Base-by-base conservation (phyloP, 2,797 vertebrate species). In the Sparus aurata region DNA sequence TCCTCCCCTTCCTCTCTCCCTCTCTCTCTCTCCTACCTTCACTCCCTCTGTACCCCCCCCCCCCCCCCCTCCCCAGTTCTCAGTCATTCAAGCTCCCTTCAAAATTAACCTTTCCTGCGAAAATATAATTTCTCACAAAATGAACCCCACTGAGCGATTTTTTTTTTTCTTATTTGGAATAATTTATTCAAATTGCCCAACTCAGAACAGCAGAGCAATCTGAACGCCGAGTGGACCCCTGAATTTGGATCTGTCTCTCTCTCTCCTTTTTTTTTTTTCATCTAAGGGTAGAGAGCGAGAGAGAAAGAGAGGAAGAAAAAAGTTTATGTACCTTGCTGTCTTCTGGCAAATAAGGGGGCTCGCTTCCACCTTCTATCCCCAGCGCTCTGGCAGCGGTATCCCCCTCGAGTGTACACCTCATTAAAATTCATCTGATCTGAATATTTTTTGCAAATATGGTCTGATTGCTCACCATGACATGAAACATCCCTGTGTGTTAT, bases 131-230 rank as follows among this genome's bases (percentile, higher is more conserved):
- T 98, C 96, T 97, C 96, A 96, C 97, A 98, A 98, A 99, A 99
- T 98, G 98, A 99, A 99, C 97, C 89, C 90, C 98, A 97, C 96
- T 96, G 96, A 98, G 97, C 97, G 95, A 95, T 97, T 97, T 96
- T 77, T 83, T 77, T 83, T 80, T 72, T 57, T 86, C 55, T 82
- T 85, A 86, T 89, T 79, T 94, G 95, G 96, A 97, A 98, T 99
- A 98, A 99, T 99, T 98, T 99, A 99, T 99, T 99, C 97, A 99
- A 99, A 99, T 99, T 99, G 97, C 96, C 96, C 96, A 97, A 97
- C 97, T 98, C 97, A 95, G 97, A 97, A 98, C 97, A 97, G 97
- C 97, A 96, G 96, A 96, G 97, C 97, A 98, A 99, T 99, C 97
- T 97, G 96, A 97, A 96, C 96, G 96, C 96, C 95, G 96, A 97